These are phyloP conservation scores for Myiagra hebetior DNA, from an alignment of 2,113 vertebrate species.

Conservation along the genomic window DNA sequence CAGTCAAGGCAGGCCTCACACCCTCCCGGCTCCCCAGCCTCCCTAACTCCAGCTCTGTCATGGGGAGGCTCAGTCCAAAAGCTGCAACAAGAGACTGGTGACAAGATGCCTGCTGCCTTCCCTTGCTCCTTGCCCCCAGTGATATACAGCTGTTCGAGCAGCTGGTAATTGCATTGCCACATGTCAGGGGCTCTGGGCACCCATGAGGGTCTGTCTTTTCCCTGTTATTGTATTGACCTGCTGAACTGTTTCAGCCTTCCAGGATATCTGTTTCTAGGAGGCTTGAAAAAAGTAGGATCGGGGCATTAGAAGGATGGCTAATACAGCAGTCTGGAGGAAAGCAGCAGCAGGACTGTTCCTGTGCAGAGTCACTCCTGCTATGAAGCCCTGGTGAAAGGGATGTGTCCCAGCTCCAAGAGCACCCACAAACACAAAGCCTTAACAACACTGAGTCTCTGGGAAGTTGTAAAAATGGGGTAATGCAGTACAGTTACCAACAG, in stretches of 20 bases:
- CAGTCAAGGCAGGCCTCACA: not conserved
- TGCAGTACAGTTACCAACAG: not conserved
- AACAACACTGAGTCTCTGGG: not conserved
- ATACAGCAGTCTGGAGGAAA: not conserved
- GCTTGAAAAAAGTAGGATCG: not conserved
- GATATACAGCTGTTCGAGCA: slow-evolving; percentile 7
- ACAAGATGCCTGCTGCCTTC: not conserved
- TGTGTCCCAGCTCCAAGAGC: not conserved
- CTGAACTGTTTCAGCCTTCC: not conserved
- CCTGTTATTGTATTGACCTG: not conserved
- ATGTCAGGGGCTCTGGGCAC: not conserved
- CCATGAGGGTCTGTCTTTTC: not conserved
- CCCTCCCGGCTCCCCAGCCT: fast-evolving
- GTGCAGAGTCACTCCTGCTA: not conserved
- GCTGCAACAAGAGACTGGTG: not conserved
- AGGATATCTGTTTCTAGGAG: not conserved
- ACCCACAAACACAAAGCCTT: no score
- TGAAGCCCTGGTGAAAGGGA: not conserved
- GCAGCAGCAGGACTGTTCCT: not conserved
- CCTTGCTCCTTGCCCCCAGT: not conserved
- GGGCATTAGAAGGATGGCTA: not conserved
- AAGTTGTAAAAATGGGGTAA: not conserved
- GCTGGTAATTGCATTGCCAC: not conserved
- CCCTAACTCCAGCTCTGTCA: not conserved
- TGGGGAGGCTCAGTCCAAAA: not conserved